Evolutionary conservation across 1,140 invertebrate species (phyloP), one percentile per base, ranked within the genome.

Genomic region (Caenorhabditis latens): DNA sequence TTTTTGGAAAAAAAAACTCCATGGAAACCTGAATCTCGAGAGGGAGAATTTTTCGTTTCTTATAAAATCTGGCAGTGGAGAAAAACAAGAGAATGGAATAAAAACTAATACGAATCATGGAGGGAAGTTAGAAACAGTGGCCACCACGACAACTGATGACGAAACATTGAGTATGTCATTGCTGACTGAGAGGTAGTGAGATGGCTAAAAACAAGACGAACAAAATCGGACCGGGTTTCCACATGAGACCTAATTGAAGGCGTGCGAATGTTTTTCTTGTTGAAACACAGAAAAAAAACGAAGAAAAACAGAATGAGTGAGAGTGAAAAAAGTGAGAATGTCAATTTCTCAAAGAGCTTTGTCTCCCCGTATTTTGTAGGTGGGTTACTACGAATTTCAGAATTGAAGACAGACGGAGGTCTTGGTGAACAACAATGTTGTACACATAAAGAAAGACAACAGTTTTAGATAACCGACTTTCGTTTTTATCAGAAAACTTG

Each of bases 221-320:
- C 32, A 32, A 48, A 79, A 79, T 79, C 46, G 71, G 71, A 79
- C 71, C 71, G 43, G 46, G 71, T 79, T 79, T 79, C 46, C 71
- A 79, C 43, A 48, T 79, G 71, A 79, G 71, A 79, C 43, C 71
- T 79, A 79, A 79, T 50, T 50, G 71, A 79, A 79, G 71, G 46
- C 71, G 46, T 50, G 71, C 21, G 46, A 79, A 79, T 79, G 71
- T 79, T 48, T 79, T 79, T 79, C 46, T 50, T 79, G 46, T 14
- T 50, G 71, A 43, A 8, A 5, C 21, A 46, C 19, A 40, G 42
- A 50, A 21, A 24, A 50, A 40, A 21, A n/a, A 48, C 8, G 42
- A 14, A 19, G 24, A 71, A 19, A 43, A 71, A 32, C 58, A 67
- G 16, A 32, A 14, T 6, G 63, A 50, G 71, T 4, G 46, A 53